Base-by-base conservation (phyloP, 2,113 vertebrate species). In the Mesocricetus auratus region DNA sequence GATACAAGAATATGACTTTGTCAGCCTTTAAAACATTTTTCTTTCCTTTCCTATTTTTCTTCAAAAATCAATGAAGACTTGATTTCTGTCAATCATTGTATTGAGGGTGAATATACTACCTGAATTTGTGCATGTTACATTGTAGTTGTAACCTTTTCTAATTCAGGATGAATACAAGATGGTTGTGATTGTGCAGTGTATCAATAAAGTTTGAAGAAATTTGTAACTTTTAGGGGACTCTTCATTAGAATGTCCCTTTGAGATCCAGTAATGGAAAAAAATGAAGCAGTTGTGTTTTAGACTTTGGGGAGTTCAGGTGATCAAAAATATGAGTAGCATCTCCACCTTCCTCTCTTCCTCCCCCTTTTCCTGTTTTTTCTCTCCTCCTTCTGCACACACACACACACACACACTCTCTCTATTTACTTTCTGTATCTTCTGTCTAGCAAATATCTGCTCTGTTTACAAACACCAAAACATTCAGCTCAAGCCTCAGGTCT, bases 151-250 rank as follows among this genome's bases (percentile, higher is more conserved):
- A 99, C 98, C 98, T 99, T 99, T 99, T 99, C 99, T 99, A 99
- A 99, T 99, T 99, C 98, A 98, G 98, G 98, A 98, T 98, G 98
- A 99, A 99, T 98, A 99, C 97, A 98, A 98, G 98, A 99, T 98
- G 99, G 98, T 99, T 99, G 99, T 99, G 99, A 99, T 98, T 99
- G 99, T 99, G 98, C 98, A 99, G 99, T 99, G 99, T 99, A 99
- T 96, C 98, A 99, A 99, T 99, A 99, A 99, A 99, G 98, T 99
- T 99, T 97, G 93, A 98, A 98, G 98, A 99, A 98, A 98, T 99
- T 99, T 99, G 98, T 99, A 99, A 98, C 97, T 97, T 97, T 98
- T 95, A 96, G 98, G 96, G 98, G 98, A 95, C 96, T 98, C 96
- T 98, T 98, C 98, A 98, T 89, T 36, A 50, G 78, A 95, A 86